Conservation (phyloP, 2,888 invertebrate genomes). For the Stramonita haemastoma region DNA sequence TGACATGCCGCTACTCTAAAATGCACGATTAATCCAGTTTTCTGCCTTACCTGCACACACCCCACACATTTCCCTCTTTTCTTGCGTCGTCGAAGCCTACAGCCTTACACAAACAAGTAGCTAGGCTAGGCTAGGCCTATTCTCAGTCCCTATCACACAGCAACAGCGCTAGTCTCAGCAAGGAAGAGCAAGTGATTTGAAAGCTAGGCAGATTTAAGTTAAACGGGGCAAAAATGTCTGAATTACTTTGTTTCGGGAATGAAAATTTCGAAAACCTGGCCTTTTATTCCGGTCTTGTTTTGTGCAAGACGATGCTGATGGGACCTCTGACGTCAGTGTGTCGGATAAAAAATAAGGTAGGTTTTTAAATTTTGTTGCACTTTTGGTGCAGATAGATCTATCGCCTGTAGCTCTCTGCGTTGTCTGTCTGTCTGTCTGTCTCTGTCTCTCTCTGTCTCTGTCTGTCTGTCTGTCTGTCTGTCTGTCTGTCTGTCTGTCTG, state of each 20-base stretch:
- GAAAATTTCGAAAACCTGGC: conserved; percentile 46
- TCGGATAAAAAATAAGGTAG: conserved; percentile 43
- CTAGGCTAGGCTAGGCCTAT: too few species aligned
- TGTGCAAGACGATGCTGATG: conserved; percentile 50
- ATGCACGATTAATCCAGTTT: too few species aligned
- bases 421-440: not conserved
- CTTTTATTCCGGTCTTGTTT: conserved; percentile 44
- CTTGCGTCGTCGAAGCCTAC: too few species aligned
- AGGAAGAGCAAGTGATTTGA: too few species aligned
- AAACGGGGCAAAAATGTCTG: conserved; percentile 37
- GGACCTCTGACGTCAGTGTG: conserved; percentile 36
- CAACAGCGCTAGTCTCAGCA: too few species aligned
- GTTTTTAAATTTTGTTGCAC: not conserved
- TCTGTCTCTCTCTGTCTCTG: not conserved
- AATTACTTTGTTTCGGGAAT: conserved; percentile 47
- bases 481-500: not conserved
- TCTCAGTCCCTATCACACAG: too few species aligned
- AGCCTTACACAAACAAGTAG: too few species aligned
- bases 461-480: not conserved
- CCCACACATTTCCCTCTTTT: too few species aligned
- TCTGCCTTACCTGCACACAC: too few species aligned
- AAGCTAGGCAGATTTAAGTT: not conserved
- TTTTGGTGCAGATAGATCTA: not conserved
- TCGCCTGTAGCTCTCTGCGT: not conserved
- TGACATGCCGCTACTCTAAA: too few species aligned